These are phyloP conservation scores for Pygoscelis adeliae DNA, from an alignment of 2,113 vertebrate species.

Conservation along the genomic window DNA sequence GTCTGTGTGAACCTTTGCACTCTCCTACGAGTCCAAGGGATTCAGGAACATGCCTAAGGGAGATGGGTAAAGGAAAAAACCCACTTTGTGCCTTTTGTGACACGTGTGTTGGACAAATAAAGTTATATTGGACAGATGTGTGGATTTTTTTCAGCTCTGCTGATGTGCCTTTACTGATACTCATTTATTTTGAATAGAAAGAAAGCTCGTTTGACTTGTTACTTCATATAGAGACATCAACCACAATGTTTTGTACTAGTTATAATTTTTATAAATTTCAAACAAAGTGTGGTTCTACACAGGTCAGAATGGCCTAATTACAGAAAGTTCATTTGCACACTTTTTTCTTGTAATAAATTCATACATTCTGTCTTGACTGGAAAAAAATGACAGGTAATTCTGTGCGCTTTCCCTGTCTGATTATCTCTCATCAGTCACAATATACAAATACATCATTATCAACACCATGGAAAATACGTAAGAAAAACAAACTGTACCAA, in stretches of 20 bases:
- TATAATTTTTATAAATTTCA: slow-evolving; percentile 73
- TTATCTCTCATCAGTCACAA: slow-evolving; percentile 65
- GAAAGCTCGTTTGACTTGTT: neutral
- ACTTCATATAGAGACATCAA: slow-evolving; percentile 7
- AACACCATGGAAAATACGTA: slow-evolving; percentile 60
- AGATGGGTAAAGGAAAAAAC: neutral
- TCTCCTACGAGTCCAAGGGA: neutral
- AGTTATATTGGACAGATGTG: neutral
- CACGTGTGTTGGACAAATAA: neutral
- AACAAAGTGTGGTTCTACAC: slow-evolving; percentile 67
- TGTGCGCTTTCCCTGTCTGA: slow-evolving; percentile 45
- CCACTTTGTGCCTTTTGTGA: neutral
- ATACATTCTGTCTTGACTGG: slow-evolving; percentile 67
- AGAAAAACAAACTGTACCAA: slow-evolving; percentile 64
- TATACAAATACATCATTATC: slow-evolving; percentile 70
- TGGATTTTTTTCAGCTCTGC: neutral
- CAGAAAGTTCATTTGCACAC: slow-evolving; percentile 62
- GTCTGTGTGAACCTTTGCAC: neutral
- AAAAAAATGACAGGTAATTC: slow-evolving; percentile 46
- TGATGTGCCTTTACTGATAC: neutral
- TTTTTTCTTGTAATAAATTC: slow-evolving; percentile 59
- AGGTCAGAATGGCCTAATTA: slow-evolving; percentile 57
- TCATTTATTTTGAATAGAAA: neutral
- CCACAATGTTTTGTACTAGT: slow-evolving; percentile 28
- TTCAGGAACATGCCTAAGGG: neutral